Base-by-base conservation (phyloP, 2,888 invertebrate species). In the Megalurothrips usitatus region DNA sequence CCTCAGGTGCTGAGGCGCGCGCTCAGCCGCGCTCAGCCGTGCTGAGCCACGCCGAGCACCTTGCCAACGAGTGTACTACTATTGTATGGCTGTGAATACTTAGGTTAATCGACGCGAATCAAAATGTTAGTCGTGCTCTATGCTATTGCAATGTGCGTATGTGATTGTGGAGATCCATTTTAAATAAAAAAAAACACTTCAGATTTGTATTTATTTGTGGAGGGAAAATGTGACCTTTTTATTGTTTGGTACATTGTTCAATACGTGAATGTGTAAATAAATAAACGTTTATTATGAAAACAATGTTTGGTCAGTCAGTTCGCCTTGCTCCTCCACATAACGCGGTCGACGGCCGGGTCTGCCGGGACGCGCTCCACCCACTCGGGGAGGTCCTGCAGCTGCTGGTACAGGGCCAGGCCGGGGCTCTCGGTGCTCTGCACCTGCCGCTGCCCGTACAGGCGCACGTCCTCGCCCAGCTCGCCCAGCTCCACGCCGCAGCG, bases 351-450 rank as follows among this genome's bases (percentile, higher is more conserved):
- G 34, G 34, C 34, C 34, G 34, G 34, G 34, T 43, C 34, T 2
- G 2, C 34, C 63, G 82, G 17, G 82, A 82, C 52, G 68, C 48
- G 34, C 47, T 63, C 79, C 28, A 47, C 79, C 82, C 82, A 83
- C 26, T 84, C 82, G 2, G 85, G 85, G 85, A 85, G 85, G 0
- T 80, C 82, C 52, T 83, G 83, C 26, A 85, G 84, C 79, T 84
- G 84, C 80, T 84, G 82, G 78, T 84, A 85, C 1, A 86, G 82
- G 2, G 80, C 78, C 79, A 85, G 82, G 11, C 86, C 86, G 0
- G 86, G 86, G 78, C 85, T 86, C 14, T 82, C 82, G 1, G 85
- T 86, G n/a, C 83, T 83, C 43, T 83, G 78, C 0, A 84, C 85
- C 81, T 86, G 85, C 4, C 85, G 81, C 26, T 84, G 85, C 4